A percentile compares a stretch with the other conserved stretches of the same genome.
phyloP scores from a whole-genome alignment of 2,113 vertebrate genomes.

The Leuciscus idus region DNA sequence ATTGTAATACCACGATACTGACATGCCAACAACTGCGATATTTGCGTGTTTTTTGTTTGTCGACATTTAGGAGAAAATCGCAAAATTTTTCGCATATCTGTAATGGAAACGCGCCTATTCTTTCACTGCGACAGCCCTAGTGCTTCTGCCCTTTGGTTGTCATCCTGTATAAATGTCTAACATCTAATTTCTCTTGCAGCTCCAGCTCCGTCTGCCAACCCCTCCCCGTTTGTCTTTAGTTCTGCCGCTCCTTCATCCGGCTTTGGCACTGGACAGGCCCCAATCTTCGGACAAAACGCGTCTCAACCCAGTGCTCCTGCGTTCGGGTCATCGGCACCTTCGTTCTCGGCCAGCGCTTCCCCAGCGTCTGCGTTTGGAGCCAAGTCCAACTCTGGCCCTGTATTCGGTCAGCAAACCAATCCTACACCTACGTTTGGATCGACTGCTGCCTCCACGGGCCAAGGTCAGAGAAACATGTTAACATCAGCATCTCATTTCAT shows the following conservation, averaged over 20 bases:
- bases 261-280: conserved; percentile 82
- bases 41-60: no score
- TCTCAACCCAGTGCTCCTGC: conserved; percentile 73
- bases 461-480: conserved; percentile 72
- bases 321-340: conserved; percentile 78
- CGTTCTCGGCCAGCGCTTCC: conserved; percentile 77
- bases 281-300: conserved; percentile 82
- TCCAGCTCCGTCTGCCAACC: conserved; percentile 71
- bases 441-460: conserved; percentile 68
- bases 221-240: conserved; percentile 82
- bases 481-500: neutral
- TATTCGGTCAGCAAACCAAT: conserved; percentile 84
- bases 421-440: conserved; percentile 83
- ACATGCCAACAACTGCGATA: no score
- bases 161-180: neutral
- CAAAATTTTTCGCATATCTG: no score
- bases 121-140: no score
- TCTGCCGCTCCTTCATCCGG: conserved; percentile 73
- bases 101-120: no score
- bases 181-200: conserved; percentile 69
- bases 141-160: conserved; percentile 9
- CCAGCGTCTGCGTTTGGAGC: conserved; percentile 85
- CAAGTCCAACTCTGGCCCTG: conserved; percentile 77
- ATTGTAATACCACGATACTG: no score
- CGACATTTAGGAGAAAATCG: no score